Evolutionary conservation across 2,797 vertebrate species (phyloP).

Genomic region (Gallinago stenura): DNA sequence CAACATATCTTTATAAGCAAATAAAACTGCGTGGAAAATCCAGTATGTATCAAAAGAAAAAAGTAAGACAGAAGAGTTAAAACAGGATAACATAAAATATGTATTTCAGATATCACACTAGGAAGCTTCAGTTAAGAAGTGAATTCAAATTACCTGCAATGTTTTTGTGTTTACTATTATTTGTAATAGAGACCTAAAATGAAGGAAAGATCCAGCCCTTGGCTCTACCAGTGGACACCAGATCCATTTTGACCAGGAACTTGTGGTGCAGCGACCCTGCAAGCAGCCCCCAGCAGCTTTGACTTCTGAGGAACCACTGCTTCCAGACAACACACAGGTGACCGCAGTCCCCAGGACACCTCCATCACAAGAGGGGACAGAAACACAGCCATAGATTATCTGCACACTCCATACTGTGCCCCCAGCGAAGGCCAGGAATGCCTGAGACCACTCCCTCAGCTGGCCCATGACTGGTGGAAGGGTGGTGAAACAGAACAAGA

Average conservation of each 20-base stretch:
- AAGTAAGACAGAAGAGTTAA: background rate
- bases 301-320: background rate
- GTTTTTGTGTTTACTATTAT: background rate
- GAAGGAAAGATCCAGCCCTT: background rate
- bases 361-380: accelerated
- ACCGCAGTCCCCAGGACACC: background rate
- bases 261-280: background rate
- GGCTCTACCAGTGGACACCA: background rate
- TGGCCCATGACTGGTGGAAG: background rate
- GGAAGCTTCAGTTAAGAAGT: background rate
- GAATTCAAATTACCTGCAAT: background rate
- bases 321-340: background rate
- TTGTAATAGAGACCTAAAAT: background rate
- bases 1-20: background rate
- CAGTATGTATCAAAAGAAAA: background rate
- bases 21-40: background rate
- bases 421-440: background rate
- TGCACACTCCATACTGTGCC: accelerated
- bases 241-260: background rate
- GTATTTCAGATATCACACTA: background rate
- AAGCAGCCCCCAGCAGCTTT: background rate
- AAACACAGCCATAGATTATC: background rate
- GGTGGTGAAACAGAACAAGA: background rate
- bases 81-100: background rate
- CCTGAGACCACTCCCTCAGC: background rate